A percentile compares a stretch with the other conserved stretches of the same genome.
Conservation (phyloP, 2,888 invertebrate genomes). For the Archips crataeganus region DNA sequence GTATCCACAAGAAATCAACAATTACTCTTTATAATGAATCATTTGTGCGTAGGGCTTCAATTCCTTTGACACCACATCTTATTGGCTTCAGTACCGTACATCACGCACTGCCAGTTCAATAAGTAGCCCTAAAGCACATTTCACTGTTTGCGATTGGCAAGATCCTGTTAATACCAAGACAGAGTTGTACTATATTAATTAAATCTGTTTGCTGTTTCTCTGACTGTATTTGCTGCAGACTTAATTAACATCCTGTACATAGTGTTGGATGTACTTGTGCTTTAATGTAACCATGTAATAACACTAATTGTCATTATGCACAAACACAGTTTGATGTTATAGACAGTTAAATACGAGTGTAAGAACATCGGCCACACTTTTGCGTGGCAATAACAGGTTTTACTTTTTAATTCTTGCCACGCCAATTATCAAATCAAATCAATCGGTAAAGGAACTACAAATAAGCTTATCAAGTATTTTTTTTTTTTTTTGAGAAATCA, state of each 20-base stretch:
- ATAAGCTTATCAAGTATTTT: no score
- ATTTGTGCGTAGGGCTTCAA: slow-evolving; percentile 8
- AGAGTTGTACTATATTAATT: slow-evolving; percentile 75
- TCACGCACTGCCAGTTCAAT: slow-evolving; percentile 38
- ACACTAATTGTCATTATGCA: slow-evolving; percentile 33
- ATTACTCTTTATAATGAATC: background rate
- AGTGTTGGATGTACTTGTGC: slow-evolving; percentile 45
- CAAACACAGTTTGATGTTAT: background rate
- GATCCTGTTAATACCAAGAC: slow-evolving; percentile 69
- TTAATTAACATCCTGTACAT: slow-evolving; percentile 74
- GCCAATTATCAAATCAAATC: no score
- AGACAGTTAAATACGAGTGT: background rate
- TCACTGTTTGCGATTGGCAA: slow-evolving; percentile 66
- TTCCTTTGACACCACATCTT: slow-evolving; percentile 3
- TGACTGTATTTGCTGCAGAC: slow-evolving; percentile 71
- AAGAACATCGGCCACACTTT: background rate
- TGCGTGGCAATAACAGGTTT: background rate
- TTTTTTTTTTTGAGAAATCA: no score
- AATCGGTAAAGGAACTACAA: no score
- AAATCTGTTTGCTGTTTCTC: slow-evolving; percentile 79
- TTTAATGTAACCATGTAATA: slow-evolving; percentile 32
- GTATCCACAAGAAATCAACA: no score
- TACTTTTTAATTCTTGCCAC: background rate
- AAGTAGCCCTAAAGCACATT: slow-evolving; percentile 42
- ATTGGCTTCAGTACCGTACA: slow-evolving; percentile 1